Conservation (phyloP, 2,113 vertebrate species). For the Himantopus leucocephalus region DNA sequence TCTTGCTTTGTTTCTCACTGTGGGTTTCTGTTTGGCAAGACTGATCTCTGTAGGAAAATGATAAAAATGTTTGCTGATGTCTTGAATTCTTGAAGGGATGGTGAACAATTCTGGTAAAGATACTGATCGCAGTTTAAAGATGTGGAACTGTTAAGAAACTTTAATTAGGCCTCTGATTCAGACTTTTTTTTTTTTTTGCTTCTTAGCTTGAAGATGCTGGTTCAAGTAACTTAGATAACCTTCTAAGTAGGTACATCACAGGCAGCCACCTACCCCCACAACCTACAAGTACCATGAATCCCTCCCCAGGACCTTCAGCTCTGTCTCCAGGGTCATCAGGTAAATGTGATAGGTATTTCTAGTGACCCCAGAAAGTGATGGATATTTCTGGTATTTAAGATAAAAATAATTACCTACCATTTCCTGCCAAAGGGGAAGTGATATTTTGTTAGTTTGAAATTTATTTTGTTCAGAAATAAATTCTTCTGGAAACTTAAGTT, state of each 20-base stretch:
- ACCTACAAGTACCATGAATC: constrained; percentile 86
- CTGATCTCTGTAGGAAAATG: neutral
- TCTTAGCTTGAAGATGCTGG: constrained; percentile 94
- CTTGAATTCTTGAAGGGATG: neutral
- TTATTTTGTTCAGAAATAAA: neutral
- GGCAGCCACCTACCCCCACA: constrained; percentile 88
- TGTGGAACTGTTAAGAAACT: neutral
- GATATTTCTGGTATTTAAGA: neutral
- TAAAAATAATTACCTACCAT: neutral
- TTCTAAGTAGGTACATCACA: constrained; percentile 91
- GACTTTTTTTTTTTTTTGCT: constrained; percentile 6
- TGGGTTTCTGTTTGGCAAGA: neutral
- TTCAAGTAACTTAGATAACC: constrained; percentile 89
- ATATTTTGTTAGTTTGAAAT: neutral
- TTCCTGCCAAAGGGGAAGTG: neutral
- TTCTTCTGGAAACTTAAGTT: neutral
- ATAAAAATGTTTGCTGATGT: neutral
- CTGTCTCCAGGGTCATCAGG: constrained; percentile 96
- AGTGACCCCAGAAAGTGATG: neutral
- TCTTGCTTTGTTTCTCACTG: neutral
- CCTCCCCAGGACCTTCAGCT: constrained; percentile 91
- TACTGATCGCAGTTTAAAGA: neutral
- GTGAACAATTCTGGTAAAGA: neutral
- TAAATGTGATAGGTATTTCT: constrained; percentile 58
- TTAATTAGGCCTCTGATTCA: neutral